phyloP scores from a whole-genome alignment of 1,140 invertebrate genomes.

The Drosophila nikananu region DNA sequence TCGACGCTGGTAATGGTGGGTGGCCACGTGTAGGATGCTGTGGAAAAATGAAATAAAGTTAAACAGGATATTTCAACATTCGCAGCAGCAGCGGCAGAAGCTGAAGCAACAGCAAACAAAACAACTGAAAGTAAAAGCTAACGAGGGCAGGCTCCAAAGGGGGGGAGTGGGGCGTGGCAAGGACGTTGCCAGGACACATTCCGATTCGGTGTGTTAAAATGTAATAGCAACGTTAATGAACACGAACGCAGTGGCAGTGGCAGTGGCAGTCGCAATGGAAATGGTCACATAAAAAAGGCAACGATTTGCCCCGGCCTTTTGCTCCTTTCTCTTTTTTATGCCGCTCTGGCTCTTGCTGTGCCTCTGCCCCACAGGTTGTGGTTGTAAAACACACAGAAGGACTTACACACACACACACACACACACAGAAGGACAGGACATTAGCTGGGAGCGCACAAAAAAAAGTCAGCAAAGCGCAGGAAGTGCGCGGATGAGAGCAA shows the following conservation, averaged over 20 bases:
- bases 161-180: slow-evolving; percentile 38
- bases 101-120: slow-evolving; percentile 61
- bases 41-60: slow-evolving; percentile 83
- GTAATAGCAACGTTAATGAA: slow-evolving; percentile 83
- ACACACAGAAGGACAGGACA: slow-evolving; percentile 61
- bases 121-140: slow-evolving; percentile 77
- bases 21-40: slow-evolving; percentile 80
- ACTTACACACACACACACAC: slow-evolving; percentile 2
- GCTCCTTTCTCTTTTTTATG: slow-evolving; percentile 39
- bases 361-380: slow-evolving; percentile 54
- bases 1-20: slow-evolving; percentile 7
- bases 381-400: slow-evolving; percentile 68
- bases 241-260: slow-evolving; percentile 74
- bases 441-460: slow-evolving; percentile 56
- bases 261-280: slow-evolving; percentile 64
- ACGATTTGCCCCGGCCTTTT: slow-evolving; percentile 46
- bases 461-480: slow-evolving; percentile 56
- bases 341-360: not conserved
- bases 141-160: slow-evolving; percentile 14
- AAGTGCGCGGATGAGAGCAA: slow-evolving; percentile 64
- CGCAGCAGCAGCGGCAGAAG: slow-evolving; percentile 37
- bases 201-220: slow-evolving; percentile 83
- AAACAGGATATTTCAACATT: slow-evolving; percentile 82
- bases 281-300: slow-evolving; percentile 78
- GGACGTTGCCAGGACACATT: slow-evolving; percentile 74